A percentile compares a stretch with the other conserved stretches of the same genome.
phyloP scores from a whole-genome alignment of 2,888 invertebrate genomes.

The Ceriagrion tenellum region DNA sequence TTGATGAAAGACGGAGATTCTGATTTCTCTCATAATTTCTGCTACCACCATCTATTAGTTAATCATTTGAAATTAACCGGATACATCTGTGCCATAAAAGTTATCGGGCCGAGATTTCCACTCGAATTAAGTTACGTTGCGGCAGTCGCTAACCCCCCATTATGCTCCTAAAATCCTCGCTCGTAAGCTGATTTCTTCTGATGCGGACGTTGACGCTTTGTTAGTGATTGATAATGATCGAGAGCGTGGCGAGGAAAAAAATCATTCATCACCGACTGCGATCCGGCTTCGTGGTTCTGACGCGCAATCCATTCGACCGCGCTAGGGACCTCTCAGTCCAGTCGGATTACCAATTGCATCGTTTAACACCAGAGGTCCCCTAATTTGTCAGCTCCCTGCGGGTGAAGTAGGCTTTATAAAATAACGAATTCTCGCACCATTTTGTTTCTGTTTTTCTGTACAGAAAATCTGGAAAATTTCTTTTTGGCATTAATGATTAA shows the following conservation, averaged over 20 bases:
- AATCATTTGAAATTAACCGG: neutral
- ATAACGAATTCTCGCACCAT: neutral
- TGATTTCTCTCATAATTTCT: neutral
- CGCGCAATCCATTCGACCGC: slow-evolving; percentile 31
- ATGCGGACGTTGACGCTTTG: slow-evolving; percentile 42
- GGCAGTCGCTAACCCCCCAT: neutral
- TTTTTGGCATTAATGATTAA: neutral
- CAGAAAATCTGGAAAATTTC: neutral
- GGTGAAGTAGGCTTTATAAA: slow-evolving; percentile 11
- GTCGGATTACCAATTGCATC: slow-evolving; percentile 46
- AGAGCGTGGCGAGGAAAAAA: slow-evolving; percentile 15
- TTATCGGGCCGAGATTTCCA: neutral
- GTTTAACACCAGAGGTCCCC: slow-evolving; percentile 24
- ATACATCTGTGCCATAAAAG: neutral
- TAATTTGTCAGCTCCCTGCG: slow-evolving; percentile 51
- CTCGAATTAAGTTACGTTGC: neutral
- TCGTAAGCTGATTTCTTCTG: slow-evolving; percentile 55
- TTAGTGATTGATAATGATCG: slow-evolving; percentile 62
- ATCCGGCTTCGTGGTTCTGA: slow-evolving; percentile 11
- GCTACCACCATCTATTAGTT: neutral
- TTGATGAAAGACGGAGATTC: neutral
- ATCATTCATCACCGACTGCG: slow-evolving; percentile 55
- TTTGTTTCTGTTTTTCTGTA: neutral
- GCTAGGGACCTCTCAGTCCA: neutral
- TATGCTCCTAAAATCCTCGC: slow-evolving; percentile 13